phyloP scores from a whole-genome alignment of 2,888 invertebrate species.

The Electrophaes corylata region DNA sequence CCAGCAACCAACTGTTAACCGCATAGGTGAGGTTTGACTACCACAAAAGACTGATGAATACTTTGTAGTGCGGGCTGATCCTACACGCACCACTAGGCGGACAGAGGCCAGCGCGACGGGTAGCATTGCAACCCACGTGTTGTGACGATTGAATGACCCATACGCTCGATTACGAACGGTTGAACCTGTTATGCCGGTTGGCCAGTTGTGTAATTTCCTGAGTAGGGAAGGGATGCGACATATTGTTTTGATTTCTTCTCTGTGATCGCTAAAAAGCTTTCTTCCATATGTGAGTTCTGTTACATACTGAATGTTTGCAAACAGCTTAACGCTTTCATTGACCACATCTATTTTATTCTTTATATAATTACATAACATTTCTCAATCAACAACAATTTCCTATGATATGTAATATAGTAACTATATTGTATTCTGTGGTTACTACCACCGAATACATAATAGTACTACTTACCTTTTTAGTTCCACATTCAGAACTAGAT shows the following conservation, averaged over 20 bases:
- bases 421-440: not conserved
- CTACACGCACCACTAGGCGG: not conserved
- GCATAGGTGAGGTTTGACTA: too few species aligned
- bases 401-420: too few species aligned
- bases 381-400: too few species aligned
- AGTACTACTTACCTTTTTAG: not conserved
- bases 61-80: not conserved
- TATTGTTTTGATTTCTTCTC: not conserved
- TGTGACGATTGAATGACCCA: conserved; percentile 36
- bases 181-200: conserved; percentile 26
- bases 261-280: too few species aligned
- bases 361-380: too few species aligned
- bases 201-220: conserved; percentile 18
- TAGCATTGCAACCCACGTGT: conserved; percentile 22
- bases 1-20: too few species aligned
- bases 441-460: not conserved
- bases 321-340: too few species aligned
- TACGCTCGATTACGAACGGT: conserved; percentile 37
- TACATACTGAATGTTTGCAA: too few species aligned
- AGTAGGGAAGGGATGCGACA: not conserved
- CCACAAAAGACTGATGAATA: too few species aligned
- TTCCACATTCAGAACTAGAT: conserved; percentile 17
- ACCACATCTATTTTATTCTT: too few species aligned
- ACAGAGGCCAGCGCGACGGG: not conserved
- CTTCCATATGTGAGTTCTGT: too few species aligned